Evolutionary conservation across 1,140 invertebrate species (phyloP).

Genomic region (Pogonus chalceus): DNA sequence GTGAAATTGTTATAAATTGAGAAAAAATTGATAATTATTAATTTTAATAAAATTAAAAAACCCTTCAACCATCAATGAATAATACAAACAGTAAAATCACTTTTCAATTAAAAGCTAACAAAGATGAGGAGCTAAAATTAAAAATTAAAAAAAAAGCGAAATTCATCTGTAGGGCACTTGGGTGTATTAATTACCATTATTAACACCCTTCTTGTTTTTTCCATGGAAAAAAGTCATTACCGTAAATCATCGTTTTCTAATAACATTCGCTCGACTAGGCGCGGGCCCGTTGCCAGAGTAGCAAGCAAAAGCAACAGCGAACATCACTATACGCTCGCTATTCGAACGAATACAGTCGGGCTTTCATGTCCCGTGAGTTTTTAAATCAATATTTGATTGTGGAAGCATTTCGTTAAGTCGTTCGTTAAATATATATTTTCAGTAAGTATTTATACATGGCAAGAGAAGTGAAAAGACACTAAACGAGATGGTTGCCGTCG

Average conservation of each 20-base stretch:
- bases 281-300: neutral
- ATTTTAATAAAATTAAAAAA: no score
- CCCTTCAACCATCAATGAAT: no score
- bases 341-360: neutral
- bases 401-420: neutral
- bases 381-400: neutral
- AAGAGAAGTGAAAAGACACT: neutral
- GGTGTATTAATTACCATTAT: constrained; percentile 2
- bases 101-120: no score
- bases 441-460: neutral
- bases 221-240: neutral
- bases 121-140: no score
- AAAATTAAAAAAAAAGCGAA: neutral
- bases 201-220: constrained; percentile 6
- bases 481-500: neutral
- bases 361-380: neutral
- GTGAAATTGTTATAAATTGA: no score
- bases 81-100: no score
- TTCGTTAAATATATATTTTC: neutral
- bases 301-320: no score
- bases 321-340: neutral
- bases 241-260: constrained; percentile 8
- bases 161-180: neutral
- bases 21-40: no score
- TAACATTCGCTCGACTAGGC: neutral